phyloP scores from a whole-genome alignment of 2,888 invertebrate species.

The Amblyjoppa fuscipennis region DNA sequence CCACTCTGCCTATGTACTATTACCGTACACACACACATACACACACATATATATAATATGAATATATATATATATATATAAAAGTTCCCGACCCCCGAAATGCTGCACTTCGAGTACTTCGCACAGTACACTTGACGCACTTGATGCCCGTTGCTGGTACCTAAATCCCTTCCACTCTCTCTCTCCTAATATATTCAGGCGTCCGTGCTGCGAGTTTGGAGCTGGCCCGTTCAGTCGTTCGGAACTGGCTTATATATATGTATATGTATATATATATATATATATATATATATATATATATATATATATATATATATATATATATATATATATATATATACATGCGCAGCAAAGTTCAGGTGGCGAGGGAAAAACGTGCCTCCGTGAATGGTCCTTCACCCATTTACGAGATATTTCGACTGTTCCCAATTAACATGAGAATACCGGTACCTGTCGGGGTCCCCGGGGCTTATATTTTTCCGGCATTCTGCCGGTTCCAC shows the following conservation, averaged over 20 bases:
- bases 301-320: too few species aligned
- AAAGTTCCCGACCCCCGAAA: conserved; percentile 2
- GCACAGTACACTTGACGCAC: conserved; percentile 56
- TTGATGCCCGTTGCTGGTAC: conserved; percentile 52
- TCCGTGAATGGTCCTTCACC: conserved; percentile 78
- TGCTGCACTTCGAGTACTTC: too few species aligned
- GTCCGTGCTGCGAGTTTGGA: conserved; percentile 49
- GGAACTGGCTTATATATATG: not conserved
- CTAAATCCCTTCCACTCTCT: not conserved
- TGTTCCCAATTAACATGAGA: conserved; percentile 82
- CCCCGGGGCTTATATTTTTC: conserved; percentile 40
- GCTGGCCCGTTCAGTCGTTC: conserved; percentile 23
- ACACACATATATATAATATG: not conserved
- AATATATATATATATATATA: too few species aligned
- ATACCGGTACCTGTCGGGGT: conserved; percentile 79
- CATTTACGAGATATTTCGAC: conserved; percentile 80
- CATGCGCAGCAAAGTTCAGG: conserved; percentile 32
- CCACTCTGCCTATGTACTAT: conserved; percentile 17
- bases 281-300: too few species aligned
- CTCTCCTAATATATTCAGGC: conserved; percentile 47
- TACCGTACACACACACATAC: conserved; percentile 27
- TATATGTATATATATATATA: not conserved
- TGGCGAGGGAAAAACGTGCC: conserved; percentile 80
- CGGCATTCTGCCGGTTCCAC: conserved; percentile 52
- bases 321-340: not conserved